Base-by-base conservation (phyloP, 2,888 invertebrate species). In the Heteromyza rotundicornis region DNA sequence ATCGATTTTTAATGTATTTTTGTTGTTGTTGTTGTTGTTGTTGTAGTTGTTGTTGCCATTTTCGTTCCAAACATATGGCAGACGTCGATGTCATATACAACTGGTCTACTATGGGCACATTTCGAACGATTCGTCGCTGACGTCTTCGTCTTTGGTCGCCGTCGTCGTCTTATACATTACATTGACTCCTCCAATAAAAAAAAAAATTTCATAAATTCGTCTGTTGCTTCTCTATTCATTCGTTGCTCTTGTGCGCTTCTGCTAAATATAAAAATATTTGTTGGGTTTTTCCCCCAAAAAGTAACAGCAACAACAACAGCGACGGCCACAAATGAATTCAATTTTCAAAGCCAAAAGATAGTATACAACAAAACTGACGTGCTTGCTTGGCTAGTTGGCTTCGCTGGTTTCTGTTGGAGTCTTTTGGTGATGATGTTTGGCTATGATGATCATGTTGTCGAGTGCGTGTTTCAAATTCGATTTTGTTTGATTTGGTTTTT, bases 191-290 rank as follows among this genome's bases (percentile, higher is more conserved):
- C 5, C 32, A 32, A 40, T 12, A 40, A 40, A 8, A 40, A 40
- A 3, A 7, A 40, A 3, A 40, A 40, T 12, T 40, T 40, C 40
- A 40, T 7, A 40, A 7, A 3, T 40, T n/a, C n/a, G 40, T 40
- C 12, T 40, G 40, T 40, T 40, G 40, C 40, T 7, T n/a, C n/a
- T n/a, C n/a, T n/a, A n/a, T n/a, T n/a, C n/a, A n/a, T n/a, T n/a
- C n/a, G 40, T n/a, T n/a, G 32, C 12, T 5, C 32, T 12, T 32
- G 32, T 32, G 32, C 12, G 5, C 10, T n/a, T 7, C 40, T 3
- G 40, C 10, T 40, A 40, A n/a, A 40, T 40, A 40, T 40, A 40
- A 40, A 40, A 40, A 40, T 40, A 40, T 40, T 40, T n/a, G n/a
- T 40, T 40, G 40, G 40, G 40, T 40, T 40, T 40, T 40, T n/a